These are phyloP conservation scores for Mermis nigrescens DNA, from an alignment of 2,888 invertebrate genomes.

Conservation along the genomic window DNA sequence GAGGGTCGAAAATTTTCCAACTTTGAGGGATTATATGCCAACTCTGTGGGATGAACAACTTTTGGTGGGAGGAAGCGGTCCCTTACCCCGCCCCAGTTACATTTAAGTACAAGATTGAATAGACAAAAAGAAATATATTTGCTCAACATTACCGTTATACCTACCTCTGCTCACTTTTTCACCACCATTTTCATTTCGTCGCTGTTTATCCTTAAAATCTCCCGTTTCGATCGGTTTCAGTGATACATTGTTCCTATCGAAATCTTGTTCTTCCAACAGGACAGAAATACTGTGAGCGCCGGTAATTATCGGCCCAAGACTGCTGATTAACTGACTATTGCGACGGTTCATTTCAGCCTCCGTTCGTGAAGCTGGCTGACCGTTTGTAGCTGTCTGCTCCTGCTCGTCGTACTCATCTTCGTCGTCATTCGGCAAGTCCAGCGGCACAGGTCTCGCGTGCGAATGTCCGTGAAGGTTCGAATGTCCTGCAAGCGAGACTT, in stretches of 20 bases:
- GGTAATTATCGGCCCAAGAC: not conserved
- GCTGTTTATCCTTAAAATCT: no score
- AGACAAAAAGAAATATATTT: no score
- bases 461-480: conserved; percentile 15
- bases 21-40: no score
- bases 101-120: no score
- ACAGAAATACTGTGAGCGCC: not conserved
- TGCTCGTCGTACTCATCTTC: not conserved
- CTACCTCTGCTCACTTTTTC: no score
- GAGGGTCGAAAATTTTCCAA: no score
- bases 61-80: no score
- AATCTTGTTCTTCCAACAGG: conserved; percentile 3
- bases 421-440: not conserved
- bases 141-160: no score
- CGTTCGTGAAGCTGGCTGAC: not conserved
- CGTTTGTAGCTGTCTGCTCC: not conserved
- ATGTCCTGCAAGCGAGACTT: conserved; percentile 16
- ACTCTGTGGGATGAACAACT: no score
- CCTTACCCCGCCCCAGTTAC: no score
- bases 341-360: not conserved
- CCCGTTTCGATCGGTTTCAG: no score
- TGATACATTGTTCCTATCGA: conserved; percentile 8
- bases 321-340: not conserved
- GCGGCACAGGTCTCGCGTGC: conserved; percentile 8
- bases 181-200: no score